Percentiles rank a stretch among this genome's conserved stretches.
Conservation (phyloP, 2,797 vertebrate genomes). For the Pantherophis vulpinus region DNA sequence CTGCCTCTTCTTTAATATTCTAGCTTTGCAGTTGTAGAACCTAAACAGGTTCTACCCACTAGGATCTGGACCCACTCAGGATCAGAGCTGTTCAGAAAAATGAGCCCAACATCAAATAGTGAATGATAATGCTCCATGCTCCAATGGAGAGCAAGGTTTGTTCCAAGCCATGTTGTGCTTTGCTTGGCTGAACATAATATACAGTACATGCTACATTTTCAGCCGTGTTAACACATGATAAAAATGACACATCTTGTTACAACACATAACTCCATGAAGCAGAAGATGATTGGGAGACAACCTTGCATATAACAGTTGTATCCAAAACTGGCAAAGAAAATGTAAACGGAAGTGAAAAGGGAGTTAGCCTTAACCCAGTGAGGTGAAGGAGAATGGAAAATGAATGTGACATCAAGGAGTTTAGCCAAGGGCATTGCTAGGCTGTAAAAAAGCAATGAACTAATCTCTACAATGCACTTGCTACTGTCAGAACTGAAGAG, state of each 20-base stretch:
- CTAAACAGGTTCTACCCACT: neutral
- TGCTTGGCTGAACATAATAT: neutral
- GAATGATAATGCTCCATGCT: neutral
- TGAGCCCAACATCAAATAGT: neutral
- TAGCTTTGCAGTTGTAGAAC: neutral
- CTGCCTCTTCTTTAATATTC: neutral
- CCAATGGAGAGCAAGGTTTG: neutral
- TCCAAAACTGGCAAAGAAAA: neutral
- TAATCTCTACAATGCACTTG: neutral
- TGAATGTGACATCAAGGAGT: conserved; percentile 19
- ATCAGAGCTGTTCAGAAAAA: neutral
- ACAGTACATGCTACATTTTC: rapidly evolving
- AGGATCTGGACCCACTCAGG: neutral
- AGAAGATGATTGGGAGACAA: neutral
- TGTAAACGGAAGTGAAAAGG: conserved; percentile 19
- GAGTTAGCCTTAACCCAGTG: neutral
- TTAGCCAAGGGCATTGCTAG: conserved; percentile 6
- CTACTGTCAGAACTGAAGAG: neutral
- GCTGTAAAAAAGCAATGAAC: neutral
- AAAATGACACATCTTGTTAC: neutral
- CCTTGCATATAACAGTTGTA: rapidly evolving
- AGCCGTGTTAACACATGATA: neutral
- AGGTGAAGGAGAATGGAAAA: conserved; percentile 5
- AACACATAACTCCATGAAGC: neutral
- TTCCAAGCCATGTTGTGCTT: neutral